phyloP scores from a whole-genome alignment of 2,888 invertebrate species.

The Catocala sponsa region DNA sequence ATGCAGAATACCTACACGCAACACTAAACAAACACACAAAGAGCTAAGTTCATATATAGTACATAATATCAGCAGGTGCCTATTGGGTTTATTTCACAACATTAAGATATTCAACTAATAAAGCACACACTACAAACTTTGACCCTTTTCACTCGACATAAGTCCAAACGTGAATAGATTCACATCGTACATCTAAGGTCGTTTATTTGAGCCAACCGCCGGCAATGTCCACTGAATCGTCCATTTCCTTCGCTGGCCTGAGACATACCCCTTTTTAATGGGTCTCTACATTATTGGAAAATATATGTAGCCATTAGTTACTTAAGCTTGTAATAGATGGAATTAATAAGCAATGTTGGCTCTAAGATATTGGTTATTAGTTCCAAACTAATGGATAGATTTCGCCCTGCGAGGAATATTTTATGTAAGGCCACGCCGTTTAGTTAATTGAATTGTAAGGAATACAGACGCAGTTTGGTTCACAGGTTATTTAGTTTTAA shows the following conservation, averaged over 20 bases:
- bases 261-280: conserved; percentile 37
- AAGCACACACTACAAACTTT: conserved; percentile 1
- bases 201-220: conserved; percentile 42
- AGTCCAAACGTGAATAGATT: conserved; percentile 30
- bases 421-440: neutral
- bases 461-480: no score
- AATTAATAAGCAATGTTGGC: conserved; percentile 20
- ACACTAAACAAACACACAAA: no score
- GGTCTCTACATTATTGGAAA: conserved; percentile 38
- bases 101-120: conserved; percentile 4
- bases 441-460: no score
- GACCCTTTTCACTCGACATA: conserved; percentile 10
- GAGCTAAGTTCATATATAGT: no score
- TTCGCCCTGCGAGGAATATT: neutral
- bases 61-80: no score
- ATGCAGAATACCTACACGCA: no score
- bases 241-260: conserved; percentile 23
- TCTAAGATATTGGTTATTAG: conserved; percentile 6
- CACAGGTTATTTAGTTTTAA: no score
- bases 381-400: neutral
- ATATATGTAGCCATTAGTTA: conserved; percentile 34
- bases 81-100: neutral
- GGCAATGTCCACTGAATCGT: conserved; percentile 42
- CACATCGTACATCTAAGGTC: conserved; percentile 36
- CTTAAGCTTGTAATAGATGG: conserved; percentile 12